Evolutionary conservation across 2,888 invertebrate genomes (phyloP).

Genomic region (Ochlodes sylvanus): DNA sequence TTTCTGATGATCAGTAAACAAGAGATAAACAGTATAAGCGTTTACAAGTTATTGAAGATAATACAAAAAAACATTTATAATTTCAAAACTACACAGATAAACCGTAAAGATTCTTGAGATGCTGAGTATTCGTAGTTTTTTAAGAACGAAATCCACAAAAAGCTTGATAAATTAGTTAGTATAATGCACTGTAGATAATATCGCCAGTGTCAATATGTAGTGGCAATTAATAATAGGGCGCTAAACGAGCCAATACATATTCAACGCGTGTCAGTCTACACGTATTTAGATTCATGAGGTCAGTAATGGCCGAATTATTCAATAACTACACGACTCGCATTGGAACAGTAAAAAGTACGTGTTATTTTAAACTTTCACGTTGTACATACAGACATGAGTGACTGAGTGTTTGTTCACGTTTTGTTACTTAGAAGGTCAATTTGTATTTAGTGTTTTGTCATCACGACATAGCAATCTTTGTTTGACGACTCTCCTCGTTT

Average conservation of each 20-base stretch:
- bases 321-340: slow-evolving; percentile 32
- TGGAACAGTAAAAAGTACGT: slow-evolving; percentile 9
- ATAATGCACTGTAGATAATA: slow-evolving; percentile 18
- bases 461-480: no score
- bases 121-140: no score
- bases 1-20: no score
- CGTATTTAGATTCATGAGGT: slow-evolving; percentile 33
- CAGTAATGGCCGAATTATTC: slow-evolving; percentile 37
- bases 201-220: slow-evolving; percentile 25
- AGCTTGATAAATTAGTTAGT: not conserved
- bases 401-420: slow-evolving; percentile 11
- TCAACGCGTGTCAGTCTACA: slow-evolving; percentile 19
- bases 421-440: slow-evolving; percentile 1
- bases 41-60: no score
- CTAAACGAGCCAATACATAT: slow-evolving; percentile 32
- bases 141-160: not conserved
- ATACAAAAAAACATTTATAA: no score
- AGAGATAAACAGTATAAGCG: no score
- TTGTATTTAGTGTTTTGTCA: slow-evolving; percentile 1
- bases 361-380: slow-evolving; percentile 34
- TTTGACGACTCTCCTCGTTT: no score
- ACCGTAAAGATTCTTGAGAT: no score
- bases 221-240: slow-evolving; percentile 29
- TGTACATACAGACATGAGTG: not conserved
- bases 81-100: no score